Evolutionary conservation across 2,888 invertebrate species (phyloP), one percentile per base, ranked within the genome.

Genomic region (Encarsia formosa): DNA sequence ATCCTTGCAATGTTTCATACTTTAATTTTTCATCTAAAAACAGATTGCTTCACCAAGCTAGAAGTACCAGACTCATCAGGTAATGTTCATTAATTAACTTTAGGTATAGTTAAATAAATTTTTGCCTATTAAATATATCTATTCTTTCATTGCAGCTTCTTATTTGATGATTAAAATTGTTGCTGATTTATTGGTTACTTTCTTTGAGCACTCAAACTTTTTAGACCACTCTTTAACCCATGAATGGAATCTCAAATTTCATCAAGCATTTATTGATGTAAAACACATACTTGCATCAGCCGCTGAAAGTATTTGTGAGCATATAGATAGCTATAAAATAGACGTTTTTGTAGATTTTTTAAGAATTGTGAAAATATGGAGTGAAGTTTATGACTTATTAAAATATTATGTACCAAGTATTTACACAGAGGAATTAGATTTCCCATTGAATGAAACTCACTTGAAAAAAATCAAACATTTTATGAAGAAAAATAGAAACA

Each of bases 201-300:
- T 64, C 57, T 64, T 71, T 11, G 58, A 66, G 26, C 61, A 67
- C 26, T 57, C 67, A 16, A 60, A 61, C 23, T 62, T 73, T 45
- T 64, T 66, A 35, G 68, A 72, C 15, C 47, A 13, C 34, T 44
- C 49, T 23, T 47, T 55, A 8, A 43, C 57, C 22, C 31, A 43
- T 9, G 49, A 54, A 23, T 54, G 49, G 24, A 64, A 66, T 38
- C 45, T 59, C 35, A 70, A 67, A 52, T 69, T 71, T 54, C 43
- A 64, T 13, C 58, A 58, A 29, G 49, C 55, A 22, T 54, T 73
- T 29, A 24, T 52, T 18, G 67, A 71, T 35, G 48, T 71, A 6
- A 59, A 61, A 32, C 59, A 63, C 47, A 45, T 59, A 39, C 38
- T 73, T n/a, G 54, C 59, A 29, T 32, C 49, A 19, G 58, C 69